Conservation (phyloP, 2,888 invertebrate genomes). For the Heliconius aoede region DNA sequence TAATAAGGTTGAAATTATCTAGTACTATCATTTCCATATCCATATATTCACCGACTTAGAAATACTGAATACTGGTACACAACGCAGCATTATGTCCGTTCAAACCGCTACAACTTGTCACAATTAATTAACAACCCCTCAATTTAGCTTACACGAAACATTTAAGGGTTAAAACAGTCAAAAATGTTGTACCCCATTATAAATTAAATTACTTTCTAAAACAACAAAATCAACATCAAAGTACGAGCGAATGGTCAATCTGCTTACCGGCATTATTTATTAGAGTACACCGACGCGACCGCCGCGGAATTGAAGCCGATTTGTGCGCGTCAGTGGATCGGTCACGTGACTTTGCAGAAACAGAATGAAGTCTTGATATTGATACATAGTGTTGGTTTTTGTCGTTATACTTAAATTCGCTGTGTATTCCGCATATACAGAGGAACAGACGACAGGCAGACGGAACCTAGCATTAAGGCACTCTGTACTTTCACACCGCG, state of each 20-base stretch:
- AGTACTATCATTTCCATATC: no score
- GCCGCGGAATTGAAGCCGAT: constrained; percentile 75
- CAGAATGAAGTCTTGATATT: neutral
- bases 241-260: constrained; percentile 26
- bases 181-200: neutral
- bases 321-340: constrained; percentile 66
- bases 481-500: neutral
- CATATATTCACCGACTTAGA: neutral
- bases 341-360: constrained; percentile 65
- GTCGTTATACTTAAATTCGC: neutral
- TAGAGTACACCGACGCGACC: constrained; percentile 62
- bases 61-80: neutral
- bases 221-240: constrained; percentile 35
- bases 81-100: neutral
- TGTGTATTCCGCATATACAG: no score
- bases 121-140: neutral
- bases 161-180: neutral
- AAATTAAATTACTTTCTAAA: constrained; percentile 21
- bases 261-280: constrained; percentile 72
- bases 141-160: neutral
- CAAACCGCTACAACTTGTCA: neutral
- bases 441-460: no score
- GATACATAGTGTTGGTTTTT: neutral
- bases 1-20: no score
- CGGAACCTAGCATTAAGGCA: neutral